Base-by-base conservation (phyloP, 2,888 invertebrate genomes). In the Drosophila barbarae region DNA sequence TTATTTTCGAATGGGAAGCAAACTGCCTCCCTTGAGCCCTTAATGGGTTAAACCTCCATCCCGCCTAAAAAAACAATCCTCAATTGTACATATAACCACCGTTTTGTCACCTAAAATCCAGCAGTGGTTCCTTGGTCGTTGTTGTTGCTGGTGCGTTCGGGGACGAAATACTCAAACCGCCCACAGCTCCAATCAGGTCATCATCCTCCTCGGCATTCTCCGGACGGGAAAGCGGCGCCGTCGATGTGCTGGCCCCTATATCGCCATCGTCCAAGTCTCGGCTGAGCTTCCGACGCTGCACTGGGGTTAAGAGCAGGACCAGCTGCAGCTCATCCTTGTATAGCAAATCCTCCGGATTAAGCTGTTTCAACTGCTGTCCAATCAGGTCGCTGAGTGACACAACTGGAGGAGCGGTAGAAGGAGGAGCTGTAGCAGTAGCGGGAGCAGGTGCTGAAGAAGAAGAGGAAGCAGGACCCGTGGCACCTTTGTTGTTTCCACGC, bases 301-400 rank as follows among this genome's bases (percentile, higher is more conserved):
- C 54, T 21, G 69, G 69, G 21, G 83, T 55, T n/a, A 82, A 30
- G 28, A 80, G 74, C 41, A 76, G 65, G 46, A 74, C 70, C 49
- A 82, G 60, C 47, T 82, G 82, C 35, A 82, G 52, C 66, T 82
- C 82, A 75, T 82, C 82, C 54, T 80, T 82, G 38, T 77, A 75
- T 13, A 65, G 73, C 34, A 82, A 49, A 26, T 80, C 77, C n/a
- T 73, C 76, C 10, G 73, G 68, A 51, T 80, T 82, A 32, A 82
- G 56, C 41, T 78, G 76, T 50, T 77, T 75, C 61, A 82, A 65
- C 69, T 82, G 82, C 65, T 75, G 73, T 51, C 71, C 71, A 61
- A 82, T 75, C 69, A 82, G 73, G 51, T 82, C 82, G 55, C 74
- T 70, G 26, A 82, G 69, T 44, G 75, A 58, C 34, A 68, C 46